Percentiles rank a stretch among this genome's conserved stretches.
Evolutionary conservation across 2,113 vertebrate genomes (phyloP).

Genomic region (Hassar affinis): DNA sequence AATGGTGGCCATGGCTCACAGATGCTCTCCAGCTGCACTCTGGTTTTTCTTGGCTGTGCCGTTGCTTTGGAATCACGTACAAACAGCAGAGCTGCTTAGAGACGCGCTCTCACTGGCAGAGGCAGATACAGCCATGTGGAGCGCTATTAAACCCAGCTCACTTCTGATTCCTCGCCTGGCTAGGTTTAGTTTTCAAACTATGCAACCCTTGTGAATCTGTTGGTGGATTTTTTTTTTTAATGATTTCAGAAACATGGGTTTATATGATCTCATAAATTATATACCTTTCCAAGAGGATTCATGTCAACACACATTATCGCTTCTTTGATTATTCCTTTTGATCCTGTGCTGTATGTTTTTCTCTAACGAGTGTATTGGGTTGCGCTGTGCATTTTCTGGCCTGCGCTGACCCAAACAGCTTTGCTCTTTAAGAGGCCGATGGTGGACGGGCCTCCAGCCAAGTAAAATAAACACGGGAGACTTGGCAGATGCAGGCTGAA

Average conservation of each 20-base stretch:
- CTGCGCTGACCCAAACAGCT: slow-evolving; percentile 40
- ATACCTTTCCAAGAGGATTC: slow-evolving; percentile 15
- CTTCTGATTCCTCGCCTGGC: slow-evolving; percentile 6
- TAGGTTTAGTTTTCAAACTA: slow-evolving; percentile 10
- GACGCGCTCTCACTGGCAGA: slow-evolving; percentile 14
- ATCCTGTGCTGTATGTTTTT: slow-evolving; percentile 22
- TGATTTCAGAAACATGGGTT: slow-evolving; percentile 15
- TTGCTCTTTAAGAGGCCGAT: slow-evolving; percentile 65
- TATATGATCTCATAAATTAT: slow-evolving; percentile 33
- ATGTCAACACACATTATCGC: not conserved
- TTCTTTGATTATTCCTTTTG: slow-evolving; percentile 43
- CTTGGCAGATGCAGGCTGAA: slow-evolving; percentile 66
- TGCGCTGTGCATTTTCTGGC: slow-evolving; percentile 49
- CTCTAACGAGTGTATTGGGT: slow-evolving; percentile 34
- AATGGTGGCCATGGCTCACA: slow-evolving; percentile 63
- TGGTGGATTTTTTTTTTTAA: not conserved
- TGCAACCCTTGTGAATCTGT: slow-evolving; percentile 24
- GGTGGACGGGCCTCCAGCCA: slow-evolving; percentile 63
- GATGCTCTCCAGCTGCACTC: slow-evolving; percentile 61
- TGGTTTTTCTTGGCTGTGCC: slow-evolving; percentile 32
- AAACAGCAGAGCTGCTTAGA: slow-evolving; percentile 33
- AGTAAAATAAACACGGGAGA: slow-evolving; percentile 74
- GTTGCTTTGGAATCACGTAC: slow-evolving; percentile 28
- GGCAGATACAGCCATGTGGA: slow-evolving; percentile 27
- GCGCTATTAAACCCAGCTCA: slow-evolving; percentile 15